Evolutionary conservation across 2,888 invertebrate genomes (phyloP).

Genomic region (Latrodectus elegans): DNA sequence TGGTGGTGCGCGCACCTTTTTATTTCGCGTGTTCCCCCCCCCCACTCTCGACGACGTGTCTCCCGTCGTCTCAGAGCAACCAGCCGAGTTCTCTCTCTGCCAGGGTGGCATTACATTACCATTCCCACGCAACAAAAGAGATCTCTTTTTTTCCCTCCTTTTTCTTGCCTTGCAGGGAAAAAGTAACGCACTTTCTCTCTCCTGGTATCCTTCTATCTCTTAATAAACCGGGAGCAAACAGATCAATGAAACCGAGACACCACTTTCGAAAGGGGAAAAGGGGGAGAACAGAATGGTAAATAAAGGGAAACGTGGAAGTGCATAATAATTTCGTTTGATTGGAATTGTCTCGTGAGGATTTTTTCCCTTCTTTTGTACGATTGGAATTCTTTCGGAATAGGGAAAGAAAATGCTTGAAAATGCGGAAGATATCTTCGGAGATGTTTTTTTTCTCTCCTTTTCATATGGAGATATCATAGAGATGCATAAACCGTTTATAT

Average conservation of each 20-base stretch:
- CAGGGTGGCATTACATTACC: constrained; percentile 45
- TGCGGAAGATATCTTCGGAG: not conserved
- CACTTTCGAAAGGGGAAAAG: constrained; percentile 2
- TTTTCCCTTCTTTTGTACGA: not conserved
- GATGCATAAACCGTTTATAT: too few species aligned
- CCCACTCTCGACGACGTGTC: not conserved
- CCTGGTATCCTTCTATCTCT: constrained; percentile 19
- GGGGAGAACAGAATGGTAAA: constrained; percentile 24
- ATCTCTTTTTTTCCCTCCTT: not conserved
- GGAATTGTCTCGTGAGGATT: constrained; percentile 43
- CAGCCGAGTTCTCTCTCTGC: too few species aligned
- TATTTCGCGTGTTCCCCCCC: not conserved
- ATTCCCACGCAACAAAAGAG: constrained; percentile 39
- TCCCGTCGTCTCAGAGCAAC: not conserved
- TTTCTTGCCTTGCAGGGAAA: not conserved
- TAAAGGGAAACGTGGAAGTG: constrained; percentile 40
- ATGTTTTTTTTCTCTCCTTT: too few species aligned
- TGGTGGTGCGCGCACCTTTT: not conserved
- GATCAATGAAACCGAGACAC: constrained; percentile 47
- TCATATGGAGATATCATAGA: too few species aligned
- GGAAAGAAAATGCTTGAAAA: constrained; percentile 18
- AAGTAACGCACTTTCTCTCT: constrained; percentile 11
- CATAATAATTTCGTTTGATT: constrained; percentile 60
- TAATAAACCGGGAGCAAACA: constrained; percentile 55
- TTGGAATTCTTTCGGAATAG: constrained; percentile 10